These are phyloP conservation scores for Notolabrus celidotus DNA, from an alignment of 2,797 vertebrate genomes.

Conservation along the genomic window DNA sequence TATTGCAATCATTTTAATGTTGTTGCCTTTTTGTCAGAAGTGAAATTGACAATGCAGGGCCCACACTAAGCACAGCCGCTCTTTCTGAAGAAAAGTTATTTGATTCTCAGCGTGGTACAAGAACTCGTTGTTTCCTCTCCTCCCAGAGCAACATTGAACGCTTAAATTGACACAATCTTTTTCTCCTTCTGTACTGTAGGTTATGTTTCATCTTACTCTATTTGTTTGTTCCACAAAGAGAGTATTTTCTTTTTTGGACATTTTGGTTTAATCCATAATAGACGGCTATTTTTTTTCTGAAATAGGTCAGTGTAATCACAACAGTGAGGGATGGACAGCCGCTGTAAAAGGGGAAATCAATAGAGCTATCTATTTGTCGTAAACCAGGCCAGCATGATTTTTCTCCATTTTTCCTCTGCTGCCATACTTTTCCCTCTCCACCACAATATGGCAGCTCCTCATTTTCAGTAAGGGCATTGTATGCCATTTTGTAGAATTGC, in stretches of 20 bases:
- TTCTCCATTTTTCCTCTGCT: constrained; percentile 81
- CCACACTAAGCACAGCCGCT: constrained; percentile 57
- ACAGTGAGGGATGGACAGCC: constrained; percentile 84
- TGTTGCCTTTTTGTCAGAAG: constrained; percentile 46
- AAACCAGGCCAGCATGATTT: constrained; percentile 88
- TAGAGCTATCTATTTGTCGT: constrained; percentile 90
- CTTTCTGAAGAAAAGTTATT: constrained; percentile 76
- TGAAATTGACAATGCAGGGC: constrained; percentile 60
- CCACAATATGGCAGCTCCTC: constrained; percentile 82
- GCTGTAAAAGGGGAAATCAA: constrained; percentile 87
- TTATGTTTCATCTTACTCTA: constrained; percentile 83
- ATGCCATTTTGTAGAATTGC: constrained; percentile 84
- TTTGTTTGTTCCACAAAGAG: constrained; percentile 84
- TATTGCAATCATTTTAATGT: constrained; percentile 59
- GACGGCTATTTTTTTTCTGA: constrained; percentile 75
- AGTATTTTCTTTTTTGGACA: constrained; percentile 84
- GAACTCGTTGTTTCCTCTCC: constrained; percentile 72
- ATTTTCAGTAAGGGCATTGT: constrained; percentile 82
- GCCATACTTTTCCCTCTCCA: constrained; percentile 75
- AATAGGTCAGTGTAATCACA: constrained; percentile 90
- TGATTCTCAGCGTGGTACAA: constrained; percentile 81
- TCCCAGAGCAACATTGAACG: constrained; percentile 70
- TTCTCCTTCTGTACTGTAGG: constrained; percentile 74
- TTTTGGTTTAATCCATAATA: constrained; percentile 87
- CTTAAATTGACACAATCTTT: constrained; percentile 83